Conservation (phyloP, 2,888 invertebrate genomes). For the Macrophya alboannulata region DNA sequence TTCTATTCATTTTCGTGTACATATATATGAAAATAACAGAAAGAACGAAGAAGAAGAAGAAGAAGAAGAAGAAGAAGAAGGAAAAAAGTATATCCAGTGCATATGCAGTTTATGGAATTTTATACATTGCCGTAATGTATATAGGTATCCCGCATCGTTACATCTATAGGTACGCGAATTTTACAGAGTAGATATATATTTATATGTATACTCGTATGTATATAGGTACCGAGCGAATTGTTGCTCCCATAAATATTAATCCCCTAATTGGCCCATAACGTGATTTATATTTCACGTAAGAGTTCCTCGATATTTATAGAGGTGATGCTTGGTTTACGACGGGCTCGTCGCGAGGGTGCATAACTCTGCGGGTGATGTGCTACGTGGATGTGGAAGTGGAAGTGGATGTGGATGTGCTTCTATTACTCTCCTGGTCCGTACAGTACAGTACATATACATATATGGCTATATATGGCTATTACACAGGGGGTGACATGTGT, state of each 20-base stretch:
- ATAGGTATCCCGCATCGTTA: too few relatives aligned
- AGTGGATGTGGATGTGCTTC: not conserved
- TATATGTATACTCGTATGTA: not conserved
- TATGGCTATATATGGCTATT: not conserved
- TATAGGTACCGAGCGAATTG: slow-evolving; percentile 16
- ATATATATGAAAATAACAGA: not conserved
- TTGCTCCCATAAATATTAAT: slow-evolving; percentile 74
- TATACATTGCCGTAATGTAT: not conserved
- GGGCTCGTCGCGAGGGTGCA: slow-evolving; percentile 43
- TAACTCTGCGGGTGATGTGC: slow-evolving; percentile 48
- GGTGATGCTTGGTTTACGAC: slow-evolving; percentile 46
- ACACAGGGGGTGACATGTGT: not conserved
- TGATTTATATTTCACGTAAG: slow-evolving; percentile 74
- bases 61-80: not conserved
- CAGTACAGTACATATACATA: not conserved
- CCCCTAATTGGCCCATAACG: slow-evolving; percentile 75
- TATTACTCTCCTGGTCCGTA: not conserved
- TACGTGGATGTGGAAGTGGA: not conserved
- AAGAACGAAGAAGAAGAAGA: not conserved
- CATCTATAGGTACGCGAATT: not conserved
- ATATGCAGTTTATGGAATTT: not conserved
- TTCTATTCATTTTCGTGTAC: not conserved
- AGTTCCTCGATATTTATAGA: slow-evolving; percentile 71
- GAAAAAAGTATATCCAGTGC: not conserved
- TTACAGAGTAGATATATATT: not conserved